Percentiles rank a stretch among this genome's conserved stretches.
Conservation (phyloP, 2,797 vertebrate species). For the Oryzias sinensis region DNA sequence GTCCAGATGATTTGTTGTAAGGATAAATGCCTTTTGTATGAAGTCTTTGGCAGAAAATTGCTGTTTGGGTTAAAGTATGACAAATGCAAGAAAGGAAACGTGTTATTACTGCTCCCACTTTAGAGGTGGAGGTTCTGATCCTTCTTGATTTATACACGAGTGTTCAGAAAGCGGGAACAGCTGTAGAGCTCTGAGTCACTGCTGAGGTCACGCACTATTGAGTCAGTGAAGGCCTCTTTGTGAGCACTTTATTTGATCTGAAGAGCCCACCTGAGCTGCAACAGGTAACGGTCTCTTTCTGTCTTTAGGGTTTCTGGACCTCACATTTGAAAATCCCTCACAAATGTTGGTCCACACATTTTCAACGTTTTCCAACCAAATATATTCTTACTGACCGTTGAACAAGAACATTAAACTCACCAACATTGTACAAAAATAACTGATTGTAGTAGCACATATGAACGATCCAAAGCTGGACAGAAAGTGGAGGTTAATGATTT, state of each 20-base stretch:
- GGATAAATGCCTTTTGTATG: conserved; percentile 20
- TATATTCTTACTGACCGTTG: too few relatives aligned
- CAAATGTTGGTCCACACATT: too few relatives aligned
- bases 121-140: conserved; percentile 7
- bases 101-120: conserved; percentile 20
- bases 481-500: conserved; percentile 67
- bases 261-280: background rate
- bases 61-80: conserved; percentile 30
- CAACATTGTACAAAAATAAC: background rate
- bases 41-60: conserved; percentile 33
- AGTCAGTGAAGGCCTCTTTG: background rate
- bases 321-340: too few relatives aligned
- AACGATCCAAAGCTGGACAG: conserved; percentile 13
- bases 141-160: background rate
- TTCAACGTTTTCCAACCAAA: too few relatives aligned
- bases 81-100: conserved; percentile 1
- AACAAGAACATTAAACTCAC: too few relatives aligned
- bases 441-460: background rate
- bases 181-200: background rate
- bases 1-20: conserved; percentile 10
- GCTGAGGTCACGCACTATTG: background rate
- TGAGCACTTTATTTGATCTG: background rate
- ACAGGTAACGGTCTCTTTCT: background rate
- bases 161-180: conserved; percentile 2
- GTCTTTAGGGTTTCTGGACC: background rate